These are phyloP conservation scores for Caenorhabditis plicata DNA, from an alignment of 2,888 invertebrate genomes.

Conservation along the genomic window DNA sequence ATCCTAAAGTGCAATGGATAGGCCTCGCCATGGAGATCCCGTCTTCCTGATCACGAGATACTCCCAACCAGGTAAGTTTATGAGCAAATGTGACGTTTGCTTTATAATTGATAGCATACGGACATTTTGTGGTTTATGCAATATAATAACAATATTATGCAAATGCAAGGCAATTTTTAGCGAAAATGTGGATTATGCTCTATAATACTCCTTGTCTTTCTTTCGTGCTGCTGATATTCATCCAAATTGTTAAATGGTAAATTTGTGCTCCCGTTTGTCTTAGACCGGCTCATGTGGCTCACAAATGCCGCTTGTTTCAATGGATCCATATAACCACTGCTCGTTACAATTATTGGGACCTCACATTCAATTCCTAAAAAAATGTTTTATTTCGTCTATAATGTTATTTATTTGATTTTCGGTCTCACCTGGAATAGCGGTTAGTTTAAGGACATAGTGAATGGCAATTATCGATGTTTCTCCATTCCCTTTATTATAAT, in stretches of 20 bases:
- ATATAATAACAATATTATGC: no score
- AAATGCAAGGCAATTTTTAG: no score
- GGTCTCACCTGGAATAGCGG: constrained; percentile 52
- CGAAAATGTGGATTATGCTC: constrained; percentile 32
- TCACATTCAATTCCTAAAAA: constrained; percentile 61
- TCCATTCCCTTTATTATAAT: constrained; percentile 38
- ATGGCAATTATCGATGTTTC: constrained; percentile 55
- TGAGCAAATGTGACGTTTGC: no score
- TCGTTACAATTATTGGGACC: constrained; percentile 57
- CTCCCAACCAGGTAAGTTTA: no score
- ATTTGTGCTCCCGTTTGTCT: constrained; percentile 10
- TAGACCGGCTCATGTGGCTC: constrained; percentile 25
- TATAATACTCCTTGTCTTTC: constrained; percentile 28
- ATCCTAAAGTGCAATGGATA: constrained; percentile 76
- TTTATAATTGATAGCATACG: no score
- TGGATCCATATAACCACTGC: constrained; percentile 49
- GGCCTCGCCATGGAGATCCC: constrained; percentile 76
- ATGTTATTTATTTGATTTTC: not conserved
- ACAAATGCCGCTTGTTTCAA: constrained; percentile 43
- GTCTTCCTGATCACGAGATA: constrained; percentile 76
- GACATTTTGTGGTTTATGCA: no score
- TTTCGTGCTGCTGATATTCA: constrained; percentile 16
- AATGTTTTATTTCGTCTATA: not conserved
- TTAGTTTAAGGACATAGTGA: constrained; percentile 59
- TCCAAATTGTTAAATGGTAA: no score